These are phyloP conservation scores for Ischnura elegans DNA, from an alignment of 2,888 invertebrate species.

Conservation along the genomic window DNA sequence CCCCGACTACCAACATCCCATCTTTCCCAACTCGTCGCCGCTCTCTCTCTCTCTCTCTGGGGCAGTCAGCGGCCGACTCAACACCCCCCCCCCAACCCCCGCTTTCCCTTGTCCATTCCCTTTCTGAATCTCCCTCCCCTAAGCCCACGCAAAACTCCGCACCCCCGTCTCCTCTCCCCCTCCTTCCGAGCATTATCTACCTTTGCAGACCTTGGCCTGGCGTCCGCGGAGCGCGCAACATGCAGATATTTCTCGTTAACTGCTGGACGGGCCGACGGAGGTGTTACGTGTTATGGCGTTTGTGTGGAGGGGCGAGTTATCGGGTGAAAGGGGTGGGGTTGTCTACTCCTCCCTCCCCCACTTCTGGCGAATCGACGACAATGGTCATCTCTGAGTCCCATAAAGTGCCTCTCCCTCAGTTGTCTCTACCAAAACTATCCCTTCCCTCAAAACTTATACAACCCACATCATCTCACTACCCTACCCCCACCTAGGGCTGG, in stretches of 20 bases:
- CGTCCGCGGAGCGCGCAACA: slow-evolving; percentile 32
- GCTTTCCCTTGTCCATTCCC: not conserved
- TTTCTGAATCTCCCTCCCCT: too few species aligned
- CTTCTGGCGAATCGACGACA: slow-evolving; percentile 48
- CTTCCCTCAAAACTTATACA: not conserved
- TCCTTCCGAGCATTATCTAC: not conserved
- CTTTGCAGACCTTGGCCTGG: not conserved
- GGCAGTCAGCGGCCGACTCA: too few species aligned
- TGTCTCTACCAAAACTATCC: not conserved
- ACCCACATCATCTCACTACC: not conserved
- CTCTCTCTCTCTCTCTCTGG: too few species aligned
- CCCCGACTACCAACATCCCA: not conserved
- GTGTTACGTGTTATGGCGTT: slow-evolving; percentile 49
- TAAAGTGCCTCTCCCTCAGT: slow-evolving; percentile 15
- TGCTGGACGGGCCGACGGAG: not conserved
- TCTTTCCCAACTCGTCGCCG: not conserved
- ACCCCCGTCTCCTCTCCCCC: not conserved
- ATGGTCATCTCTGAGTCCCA: slow-evolving; percentile 58
- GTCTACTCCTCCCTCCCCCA: too few species aligned
- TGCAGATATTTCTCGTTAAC: slow-evolving; percentile 35
- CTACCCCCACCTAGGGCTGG: not conserved
- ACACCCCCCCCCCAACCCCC: not conserved
- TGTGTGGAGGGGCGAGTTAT: too few species aligned
- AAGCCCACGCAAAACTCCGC: not conserved
- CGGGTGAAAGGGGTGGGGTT: too few species aligned